These are phyloP conservation scores for Cordylochernes scorpioides DNA, from an alignment of 2,888 invertebrate genomes.

Conservation along the genomic window DNA sequence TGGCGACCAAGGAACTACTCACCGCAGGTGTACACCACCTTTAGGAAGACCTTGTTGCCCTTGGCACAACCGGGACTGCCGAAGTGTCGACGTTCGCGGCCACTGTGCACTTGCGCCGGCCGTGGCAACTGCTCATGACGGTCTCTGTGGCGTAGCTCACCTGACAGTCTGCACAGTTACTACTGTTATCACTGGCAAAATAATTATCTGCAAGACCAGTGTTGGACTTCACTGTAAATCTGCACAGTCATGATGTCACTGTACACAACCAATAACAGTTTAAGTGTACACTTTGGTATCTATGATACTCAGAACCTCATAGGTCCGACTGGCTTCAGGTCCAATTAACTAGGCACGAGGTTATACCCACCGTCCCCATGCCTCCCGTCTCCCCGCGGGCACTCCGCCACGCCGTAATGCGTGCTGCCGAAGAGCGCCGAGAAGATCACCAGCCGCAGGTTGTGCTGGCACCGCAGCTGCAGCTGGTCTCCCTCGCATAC, in stretches of 20 bases:
- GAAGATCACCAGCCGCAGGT: constrained; percentile 65
- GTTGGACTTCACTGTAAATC: too few relatives aligned
- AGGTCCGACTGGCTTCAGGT: too few relatives aligned
- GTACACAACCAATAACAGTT: too few relatives aligned
- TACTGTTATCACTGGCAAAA: too few relatives aligned
- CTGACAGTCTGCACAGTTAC: constrained; percentile 60
- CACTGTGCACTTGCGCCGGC: constrained; percentile 16
- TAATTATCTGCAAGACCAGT: too few relatives aligned
- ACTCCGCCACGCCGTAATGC: constrained; percentile 57
- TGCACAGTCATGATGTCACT: too few relatives aligned
- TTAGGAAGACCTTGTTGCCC: constrained; percentile 15
- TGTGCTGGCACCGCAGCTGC: constrained; percentile 58
- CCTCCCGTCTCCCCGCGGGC: constrained; percentile 51
- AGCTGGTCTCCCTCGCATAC: constrained; percentile 74
- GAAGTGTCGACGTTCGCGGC: constrained; percentile 16
- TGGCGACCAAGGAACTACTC: background rate
- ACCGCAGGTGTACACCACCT: constrained; percentile 17
- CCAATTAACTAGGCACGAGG: too few relatives aligned
- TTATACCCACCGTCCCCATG: too few relatives aligned
- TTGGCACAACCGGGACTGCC: constrained; percentile 15
- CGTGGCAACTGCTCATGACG: constrained; percentile 44
- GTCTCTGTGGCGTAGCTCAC: constrained; percentile 71
- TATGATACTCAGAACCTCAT: too few relatives aligned
- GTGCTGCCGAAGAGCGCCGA: constrained; percentile 74
- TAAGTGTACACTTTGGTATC: too few relatives aligned